phyloP scores from a whole-genome alignment of 2,888 invertebrate genomes.

The Drosophila pseudotakahashii region DNA sequence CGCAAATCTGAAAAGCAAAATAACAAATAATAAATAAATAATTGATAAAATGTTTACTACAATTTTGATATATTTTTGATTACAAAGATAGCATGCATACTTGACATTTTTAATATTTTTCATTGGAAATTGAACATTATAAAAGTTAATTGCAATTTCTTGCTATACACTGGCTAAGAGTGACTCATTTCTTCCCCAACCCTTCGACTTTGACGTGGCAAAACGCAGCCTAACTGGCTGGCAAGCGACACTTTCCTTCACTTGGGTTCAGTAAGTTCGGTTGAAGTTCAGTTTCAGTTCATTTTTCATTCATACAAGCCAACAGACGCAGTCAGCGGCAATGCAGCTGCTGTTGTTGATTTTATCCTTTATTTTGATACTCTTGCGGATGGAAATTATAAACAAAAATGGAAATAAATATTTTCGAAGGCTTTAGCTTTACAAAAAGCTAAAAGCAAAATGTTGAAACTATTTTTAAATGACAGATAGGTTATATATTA shows the following conservation, averaged over 20 bases:
- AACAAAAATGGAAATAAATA: neutral
- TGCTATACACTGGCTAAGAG: neutral
- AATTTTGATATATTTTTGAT: no score
- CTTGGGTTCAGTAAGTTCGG: constrained; percentile 31
- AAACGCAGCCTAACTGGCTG: constrained; percentile 75
- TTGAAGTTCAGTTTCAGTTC: constrained; percentile 64
- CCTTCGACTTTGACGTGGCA: constrained; percentile 60
- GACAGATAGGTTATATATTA: no score
- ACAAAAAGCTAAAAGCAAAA: no score
- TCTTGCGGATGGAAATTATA: neutral
- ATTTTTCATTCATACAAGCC: constrained; percentile 77
- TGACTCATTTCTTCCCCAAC: neutral
- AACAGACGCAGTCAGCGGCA: constrained; percentile 57
- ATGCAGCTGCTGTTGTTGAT: constrained; percentile 58
- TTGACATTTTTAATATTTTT: no score
- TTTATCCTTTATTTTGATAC: constrained; percentile 23
- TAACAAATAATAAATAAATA: no score
- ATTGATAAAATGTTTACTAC: no score
- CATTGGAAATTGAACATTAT: no score
- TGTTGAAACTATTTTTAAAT: no score
- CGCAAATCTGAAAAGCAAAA: no score
- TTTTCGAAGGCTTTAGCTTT: neutral
- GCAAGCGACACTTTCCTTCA: constrained; percentile 52
- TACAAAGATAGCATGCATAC: no score
- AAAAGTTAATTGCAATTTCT: neutral